Base-by-base conservation (phyloP, 2,888 invertebrate species). In the Mactromeris polynyma region DNA sequence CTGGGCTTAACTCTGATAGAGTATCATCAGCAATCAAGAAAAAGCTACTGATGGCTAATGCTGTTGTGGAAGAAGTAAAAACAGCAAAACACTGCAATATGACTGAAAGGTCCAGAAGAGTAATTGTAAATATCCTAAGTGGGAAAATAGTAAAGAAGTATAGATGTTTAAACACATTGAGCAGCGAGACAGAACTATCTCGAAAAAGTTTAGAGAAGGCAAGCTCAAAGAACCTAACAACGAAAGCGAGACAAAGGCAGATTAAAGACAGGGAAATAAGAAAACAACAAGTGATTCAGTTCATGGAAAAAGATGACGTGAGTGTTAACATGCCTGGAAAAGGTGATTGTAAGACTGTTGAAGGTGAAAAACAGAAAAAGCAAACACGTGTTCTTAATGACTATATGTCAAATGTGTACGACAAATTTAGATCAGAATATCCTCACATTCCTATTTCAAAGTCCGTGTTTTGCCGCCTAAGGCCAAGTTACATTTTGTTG, bases 351-450 rank as follows among this genome's bases (percentile, higher is more conserved):
- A 87, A 77, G 58, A 82, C 19, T 78, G 19, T 21, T 1, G 78
- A 78, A 40, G 78, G 54, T 2, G n/a, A 58, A n/a, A n/a, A n/a
- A 21, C 51, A 78, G n/a, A 88, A 85, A 31, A 31, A 31, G 2
- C 88, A 88, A 51, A 88, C 69, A n/a, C 69, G 46, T 2, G 42
- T 87, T 2, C 81, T 87, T 17, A 83, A 42, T 36, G 87, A 87
- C 42, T 87, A 83, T 69, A 9, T 87, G 31, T 17, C 31, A 31
- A 83, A 87, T 36, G 46, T 87, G 64, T 81, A 64, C 46, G 46
- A 21, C 11, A 87, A 80, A 64, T 89, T 84, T 73, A 78, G 51
- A 31, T 42, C 83, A 26, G 90, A 90, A 87, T 84, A 90, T 46
- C 89, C 84, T 31, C 14, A 26, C 9, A n/a, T 85, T 9, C 84